These are phyloP conservation scores for Scophthalmus maximus DNA, from an alignment of 2,113 vertebrate genomes.

Conservation along the genomic window DNA sequence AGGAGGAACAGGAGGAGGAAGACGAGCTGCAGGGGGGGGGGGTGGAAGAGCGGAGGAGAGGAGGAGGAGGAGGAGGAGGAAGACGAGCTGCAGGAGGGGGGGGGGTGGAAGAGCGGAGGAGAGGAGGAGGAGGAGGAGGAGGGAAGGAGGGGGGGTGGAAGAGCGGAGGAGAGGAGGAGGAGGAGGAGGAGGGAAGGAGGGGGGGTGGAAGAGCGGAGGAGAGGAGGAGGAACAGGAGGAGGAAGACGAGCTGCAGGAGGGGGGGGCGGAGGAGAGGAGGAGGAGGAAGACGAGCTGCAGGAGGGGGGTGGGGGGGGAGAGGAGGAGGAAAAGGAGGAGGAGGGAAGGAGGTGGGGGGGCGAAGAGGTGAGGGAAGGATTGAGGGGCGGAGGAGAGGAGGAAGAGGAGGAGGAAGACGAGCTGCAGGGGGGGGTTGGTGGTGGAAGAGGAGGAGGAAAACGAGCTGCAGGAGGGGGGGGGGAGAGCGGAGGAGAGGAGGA, in stretches of 20 bases:
- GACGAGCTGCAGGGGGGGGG: no score
- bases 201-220: no score
- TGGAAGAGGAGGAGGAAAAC: slow-evolving; percentile 32
- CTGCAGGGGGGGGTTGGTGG: no score
- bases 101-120: not conserved
- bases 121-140: slow-evolving; percentile 60
- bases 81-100: slow-evolving; percentile 17
- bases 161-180: slow-evolving; percentile 26
- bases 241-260: no score
- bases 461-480: slow-evolving; percentile 32
- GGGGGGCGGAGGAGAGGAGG: no score
- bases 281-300: slow-evolving; percentile 26
- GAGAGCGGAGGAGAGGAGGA: slow-evolving; percentile 11
- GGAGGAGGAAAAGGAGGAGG: not conserved
- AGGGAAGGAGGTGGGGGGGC: slow-evolving; percentile 47
- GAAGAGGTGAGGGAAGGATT: not conserved
- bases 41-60: no score
- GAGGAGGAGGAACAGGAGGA: not conserved
- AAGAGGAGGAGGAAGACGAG: no score
- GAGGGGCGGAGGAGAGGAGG: slow-evolving; percentile 34
- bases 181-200: slow-evolving; percentile 22
- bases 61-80: slow-evolving; percentile 32
- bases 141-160: slow-evolving; percentile 49
- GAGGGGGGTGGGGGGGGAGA: not conserved
- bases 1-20: not conserved